Evolutionary conservation across 2,113 vertebrate species (phyloP).

Genomic region (Herpetotheres cachinnans): DNA sequence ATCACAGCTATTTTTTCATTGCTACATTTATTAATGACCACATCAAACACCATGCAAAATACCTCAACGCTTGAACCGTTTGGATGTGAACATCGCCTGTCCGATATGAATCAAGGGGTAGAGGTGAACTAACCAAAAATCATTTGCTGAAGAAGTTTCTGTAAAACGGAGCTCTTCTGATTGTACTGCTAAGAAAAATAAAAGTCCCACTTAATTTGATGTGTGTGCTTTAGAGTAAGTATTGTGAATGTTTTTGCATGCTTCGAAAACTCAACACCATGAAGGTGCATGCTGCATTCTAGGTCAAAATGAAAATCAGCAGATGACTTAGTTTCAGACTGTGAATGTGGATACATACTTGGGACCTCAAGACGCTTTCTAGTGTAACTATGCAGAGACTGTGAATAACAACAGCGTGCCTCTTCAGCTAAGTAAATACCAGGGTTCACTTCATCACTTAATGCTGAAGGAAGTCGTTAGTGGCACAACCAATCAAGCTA

Average conservation of each 20-base stretch:
- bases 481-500: not conserved
- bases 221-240: conserved; percentile 30
- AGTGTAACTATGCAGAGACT: not conserved
- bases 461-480: not conserved
- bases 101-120: not conserved
- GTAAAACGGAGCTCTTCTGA: not conserved
- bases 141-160: not conserved
- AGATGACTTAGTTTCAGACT: not conserved
- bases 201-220: not conserved
- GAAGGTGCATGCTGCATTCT: not conserved
- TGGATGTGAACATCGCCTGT: not conserved
- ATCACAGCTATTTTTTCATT: conserved; percentile 97
- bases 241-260: not conserved
- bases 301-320: not conserved
- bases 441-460: not conserved
- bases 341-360: rapidly evolving
- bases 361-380: not conserved
- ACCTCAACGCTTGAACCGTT: conserved; percentile 81
- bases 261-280: not conserved
- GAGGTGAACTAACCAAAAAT: not conserved
- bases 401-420: rapidly evolving
- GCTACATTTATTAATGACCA: conserved; percentile 91
- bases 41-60: conserved; percentile 95
- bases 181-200: conserved; percentile 22
- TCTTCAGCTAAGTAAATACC: not conserved